A percentile compares a stretch with the other conserved stretches of the same genome.
Conservation (phyloP, 1,140 invertebrate species). For the Branchinecta lindahli region DNA sequence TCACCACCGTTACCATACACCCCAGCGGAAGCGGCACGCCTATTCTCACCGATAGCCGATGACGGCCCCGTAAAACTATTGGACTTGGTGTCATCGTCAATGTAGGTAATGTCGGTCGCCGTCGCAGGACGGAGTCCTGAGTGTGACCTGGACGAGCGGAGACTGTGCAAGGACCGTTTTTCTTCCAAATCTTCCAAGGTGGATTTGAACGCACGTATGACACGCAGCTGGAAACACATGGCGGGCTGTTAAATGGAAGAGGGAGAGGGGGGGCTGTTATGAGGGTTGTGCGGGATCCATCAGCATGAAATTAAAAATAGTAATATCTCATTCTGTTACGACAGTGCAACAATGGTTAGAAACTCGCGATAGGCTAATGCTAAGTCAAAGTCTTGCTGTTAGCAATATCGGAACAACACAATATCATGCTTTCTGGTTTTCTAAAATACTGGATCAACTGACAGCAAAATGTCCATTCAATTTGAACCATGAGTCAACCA, state of each 20-base stretch:
- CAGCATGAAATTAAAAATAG: no score
- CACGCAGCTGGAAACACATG: conserved; percentile 89
- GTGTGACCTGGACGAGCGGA: conserved; percentile 79
- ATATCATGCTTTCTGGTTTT: no score
- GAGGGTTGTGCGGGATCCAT: no score
- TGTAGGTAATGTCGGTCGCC: conserved; percentile 63
- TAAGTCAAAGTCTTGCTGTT: no score
- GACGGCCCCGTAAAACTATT: conserved; percentile 12
- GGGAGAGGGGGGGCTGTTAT: conserved; percentile 25
- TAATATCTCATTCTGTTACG: no score
- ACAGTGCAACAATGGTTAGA: no score
- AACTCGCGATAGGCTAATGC: no score
- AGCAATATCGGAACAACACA: no score
- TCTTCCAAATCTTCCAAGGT: conserved; percentile 99
- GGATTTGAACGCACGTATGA: conserved; percentile 99
- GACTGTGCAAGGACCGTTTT: conserved; percentile 86
- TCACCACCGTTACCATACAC: conserved; percentile 31
- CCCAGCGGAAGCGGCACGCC: conserved; percentile 33
- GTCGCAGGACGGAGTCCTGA: conserved; percentile 54
- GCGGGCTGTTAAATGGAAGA: conserved; percentile 24
- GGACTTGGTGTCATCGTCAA: conserved; percentile 58
- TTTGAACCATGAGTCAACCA: no score
- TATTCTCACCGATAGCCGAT: conserved; percentile 33
- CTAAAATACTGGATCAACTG: no score
- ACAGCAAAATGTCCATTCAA: no score